Conservation (phyloP, 2,888 invertebrate species). For the Hesperia comma region DNA sequence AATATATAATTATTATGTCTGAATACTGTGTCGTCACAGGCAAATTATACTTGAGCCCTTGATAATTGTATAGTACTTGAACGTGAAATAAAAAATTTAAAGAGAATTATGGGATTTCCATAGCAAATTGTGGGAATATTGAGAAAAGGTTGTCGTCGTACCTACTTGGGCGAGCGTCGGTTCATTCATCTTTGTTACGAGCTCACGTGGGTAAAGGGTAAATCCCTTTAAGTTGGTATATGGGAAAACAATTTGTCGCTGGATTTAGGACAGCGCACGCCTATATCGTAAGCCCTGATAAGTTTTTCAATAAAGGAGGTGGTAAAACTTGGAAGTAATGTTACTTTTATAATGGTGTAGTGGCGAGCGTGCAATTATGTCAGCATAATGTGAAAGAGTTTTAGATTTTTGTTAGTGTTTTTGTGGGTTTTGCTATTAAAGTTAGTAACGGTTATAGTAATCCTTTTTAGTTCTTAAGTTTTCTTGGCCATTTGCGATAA, state of each 20-base stretch:
- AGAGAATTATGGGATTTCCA: conserved; percentile 4
- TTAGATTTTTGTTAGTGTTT: too few relatives aligned
- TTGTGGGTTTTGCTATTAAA: too few relatives aligned
- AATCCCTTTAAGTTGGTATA: conserved; percentile 33
- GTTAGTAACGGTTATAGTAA: too few relatives aligned
- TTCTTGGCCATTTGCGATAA: too few relatives aligned
- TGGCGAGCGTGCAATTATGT: neutral
- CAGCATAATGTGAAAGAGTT: too few relatives aligned
- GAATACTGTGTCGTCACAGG: too few relatives aligned
- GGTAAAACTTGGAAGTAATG: conserved; percentile 11
- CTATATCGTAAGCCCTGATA: conserved; percentile 26
- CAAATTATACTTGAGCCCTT: too few relatives aligned
- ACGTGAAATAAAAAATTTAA: conserved; percentile 2
- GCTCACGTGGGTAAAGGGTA: conserved; percentile 36
- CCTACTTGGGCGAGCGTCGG: conserved; percentile 17
- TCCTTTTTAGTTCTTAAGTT: too few relatives aligned
- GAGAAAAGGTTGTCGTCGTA: conserved; percentile 30
- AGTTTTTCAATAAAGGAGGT: conserved; percentile 29
- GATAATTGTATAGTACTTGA: too few relatives aligned
- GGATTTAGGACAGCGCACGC: conserved; percentile 25
- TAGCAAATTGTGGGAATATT: conserved; percentile 14
- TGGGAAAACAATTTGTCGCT: conserved; percentile 31
- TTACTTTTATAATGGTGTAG: conserved; percentile 7
- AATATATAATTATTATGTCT: too few relatives aligned
- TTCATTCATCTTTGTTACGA: conserved; percentile 35